Conservation (phyloP, 2,888 invertebrate genomes). For the Herminia tarsipennalis region DNA sequence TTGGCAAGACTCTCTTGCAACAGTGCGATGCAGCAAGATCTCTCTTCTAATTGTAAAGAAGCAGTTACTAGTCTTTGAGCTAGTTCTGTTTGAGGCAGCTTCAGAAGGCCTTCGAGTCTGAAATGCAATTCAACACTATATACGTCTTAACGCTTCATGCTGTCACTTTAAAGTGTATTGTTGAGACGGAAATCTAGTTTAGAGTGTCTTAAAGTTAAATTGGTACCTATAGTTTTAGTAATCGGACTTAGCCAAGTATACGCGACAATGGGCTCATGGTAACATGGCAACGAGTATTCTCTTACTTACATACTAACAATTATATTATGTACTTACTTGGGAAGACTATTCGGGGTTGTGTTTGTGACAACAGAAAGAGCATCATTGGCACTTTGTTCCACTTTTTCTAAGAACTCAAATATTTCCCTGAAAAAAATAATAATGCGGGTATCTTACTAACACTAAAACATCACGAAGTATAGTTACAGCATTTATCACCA, state of each 20-base stretch:
- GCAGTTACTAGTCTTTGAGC: conserved; percentile 87
- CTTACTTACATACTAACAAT: background rate
- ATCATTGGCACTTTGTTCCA: conserved; percentile 85
- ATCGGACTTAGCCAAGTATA: too few relatives aligned
- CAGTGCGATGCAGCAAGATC: conserved; percentile 84
- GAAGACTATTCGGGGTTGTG: conserved; percentile 69
- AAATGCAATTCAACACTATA: too few relatives aligned
- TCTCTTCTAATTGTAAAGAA: conserved; percentile 86
- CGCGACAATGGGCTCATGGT: too few relatives aligned
- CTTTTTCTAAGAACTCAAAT: conserved; percentile 88
- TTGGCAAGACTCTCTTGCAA: conserved; percentile 86
- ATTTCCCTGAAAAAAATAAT: conserved; percentile 86
- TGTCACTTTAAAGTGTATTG: too few relatives aligned
- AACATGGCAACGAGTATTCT: background rate
- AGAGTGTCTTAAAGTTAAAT: too few relatives aligned
- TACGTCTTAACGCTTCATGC: too few relatives aligned
- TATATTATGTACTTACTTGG: conserved; percentile 61
- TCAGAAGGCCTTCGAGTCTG: conserved; percentile 85
- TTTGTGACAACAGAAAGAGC: conserved; percentile 75
- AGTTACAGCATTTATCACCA: too few relatives aligned
- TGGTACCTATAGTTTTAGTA: too few relatives aligned
- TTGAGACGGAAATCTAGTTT: too few relatives aligned
- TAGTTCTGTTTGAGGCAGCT: conserved; percentile 85
- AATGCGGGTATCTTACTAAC: too few relatives aligned
- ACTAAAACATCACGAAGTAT: too few relatives aligned